Evolutionary conservation across 2,888 invertebrate genomes (phyloP).

Genomic region (Ormyrus pomaceus): DNA sequence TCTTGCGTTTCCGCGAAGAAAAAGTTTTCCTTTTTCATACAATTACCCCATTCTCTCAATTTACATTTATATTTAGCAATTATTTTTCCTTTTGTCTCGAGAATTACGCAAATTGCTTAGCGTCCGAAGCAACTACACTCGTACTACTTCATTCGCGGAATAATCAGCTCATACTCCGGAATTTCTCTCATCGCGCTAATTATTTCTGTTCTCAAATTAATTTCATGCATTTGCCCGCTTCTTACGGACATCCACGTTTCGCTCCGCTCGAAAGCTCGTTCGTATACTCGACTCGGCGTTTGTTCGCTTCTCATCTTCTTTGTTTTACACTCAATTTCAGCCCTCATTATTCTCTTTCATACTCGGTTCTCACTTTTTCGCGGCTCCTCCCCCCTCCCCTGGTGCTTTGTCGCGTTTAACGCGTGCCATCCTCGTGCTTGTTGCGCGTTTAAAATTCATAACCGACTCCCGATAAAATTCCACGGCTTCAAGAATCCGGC

Average conservation of each 20-base stretch:
- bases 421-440: constrained; percentile 5
- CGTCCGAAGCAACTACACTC: neutral
- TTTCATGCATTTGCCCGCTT: constrained; percentile 8
- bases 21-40: no score
- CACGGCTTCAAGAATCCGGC: constrained; percentile 20
- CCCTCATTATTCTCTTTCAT: constrained; percentile 27
- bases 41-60: no score
- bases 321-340: constrained; percentile 42
- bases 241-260: neutral
- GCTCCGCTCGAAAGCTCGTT: constrained; percentile 17
- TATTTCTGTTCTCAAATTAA: constrained; percentile 36
- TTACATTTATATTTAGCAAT: no score
- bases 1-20: no score
- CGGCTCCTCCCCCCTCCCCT: neutral
- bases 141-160: neutral
- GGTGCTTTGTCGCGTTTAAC: neutral
- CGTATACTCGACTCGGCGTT: neutral
- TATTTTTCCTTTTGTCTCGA: neutral
- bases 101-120: neutral
- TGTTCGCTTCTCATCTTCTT: constrained; percentile 29
- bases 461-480: constrained; percentile 39
- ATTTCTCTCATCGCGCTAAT: constrained; percentile 21
- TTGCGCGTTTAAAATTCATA: constrained; percentile 47
- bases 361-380: constrained; percentile 8
- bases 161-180: neutral